Conservation (phyloP, 2,113 vertebrate genomes). For the Poeciliopsis retropinna region DNA sequence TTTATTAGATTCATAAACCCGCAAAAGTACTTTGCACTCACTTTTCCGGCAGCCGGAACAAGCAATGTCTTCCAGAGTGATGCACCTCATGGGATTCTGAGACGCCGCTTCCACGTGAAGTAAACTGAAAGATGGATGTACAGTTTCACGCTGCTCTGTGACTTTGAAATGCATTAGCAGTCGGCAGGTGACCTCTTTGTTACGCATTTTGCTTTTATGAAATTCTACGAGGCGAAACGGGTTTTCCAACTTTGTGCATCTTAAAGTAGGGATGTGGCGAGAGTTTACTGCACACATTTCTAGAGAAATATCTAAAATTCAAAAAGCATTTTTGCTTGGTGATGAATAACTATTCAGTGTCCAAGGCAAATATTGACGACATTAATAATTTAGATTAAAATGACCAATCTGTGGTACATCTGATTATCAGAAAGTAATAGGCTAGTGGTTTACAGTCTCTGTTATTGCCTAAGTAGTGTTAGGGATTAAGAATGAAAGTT, state of each 20-base stretch:
- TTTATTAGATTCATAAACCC: constrained; percentile 30
- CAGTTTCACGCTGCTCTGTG: constrained; percentile 30
- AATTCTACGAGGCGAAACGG: background rate
- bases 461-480: too few species aligned
- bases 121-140: constrained; percentile 37
- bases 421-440: too few species aligned
- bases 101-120: constrained; percentile 24
- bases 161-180: constrained; percentile 34
- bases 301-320: too few species aligned
- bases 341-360: too few species aligned
- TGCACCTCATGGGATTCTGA: constrained; percentile 27
- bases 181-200: background rate
- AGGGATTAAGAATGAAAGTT: too few species aligned
- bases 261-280: background rate
- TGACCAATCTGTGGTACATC: too few species aligned
- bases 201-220: constrained; percentile 6
- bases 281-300: too few species aligned
- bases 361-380: too few species aligned
- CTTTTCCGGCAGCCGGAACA: background rate
- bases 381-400: too few species aligned
- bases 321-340: too few species aligned
- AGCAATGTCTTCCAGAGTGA: constrained; percentile 16
- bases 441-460: too few species aligned
- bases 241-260: background rate
- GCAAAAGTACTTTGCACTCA: constrained; percentile 10